A percentile compares a stretch with the other conserved stretches of the same genome.
Evolutionary conservation across 2,797 vertebrate genomes (phyloP).

Genomic region (Gephyroberyx darwinii): DNA sequence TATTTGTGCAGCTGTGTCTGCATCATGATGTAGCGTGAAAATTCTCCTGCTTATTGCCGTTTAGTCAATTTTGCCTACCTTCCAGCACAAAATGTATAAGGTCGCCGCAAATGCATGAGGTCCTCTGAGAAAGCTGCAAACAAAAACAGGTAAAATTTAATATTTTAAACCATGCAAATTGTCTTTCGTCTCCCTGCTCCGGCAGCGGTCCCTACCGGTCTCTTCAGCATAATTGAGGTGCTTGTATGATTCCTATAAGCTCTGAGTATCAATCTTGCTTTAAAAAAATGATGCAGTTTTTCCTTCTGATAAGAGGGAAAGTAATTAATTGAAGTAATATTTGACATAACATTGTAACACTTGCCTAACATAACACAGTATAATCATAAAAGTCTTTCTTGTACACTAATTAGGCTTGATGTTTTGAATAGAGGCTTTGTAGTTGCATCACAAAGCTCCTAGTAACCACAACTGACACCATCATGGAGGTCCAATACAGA

Average conservation of each 20-base stretch:
- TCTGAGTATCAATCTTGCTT: background rate
- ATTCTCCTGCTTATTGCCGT: slow-evolving; percentile 30
- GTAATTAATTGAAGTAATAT: too few species aligned
- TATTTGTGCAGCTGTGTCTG: slow-evolving; percentile 2
- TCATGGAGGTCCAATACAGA: too few species aligned
- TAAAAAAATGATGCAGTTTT: background rate
- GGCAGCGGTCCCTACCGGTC: background rate
- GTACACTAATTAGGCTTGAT: background rate
- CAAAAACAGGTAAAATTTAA: slow-evolving; percentile 44
- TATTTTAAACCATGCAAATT: slow-evolving; percentile 41
- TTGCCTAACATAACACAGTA: background rate
- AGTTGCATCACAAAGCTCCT: too few species aligned
- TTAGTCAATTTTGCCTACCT: slow-evolving; percentile 45
- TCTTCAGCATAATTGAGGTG: background rate
- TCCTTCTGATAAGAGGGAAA: too few species aligned
- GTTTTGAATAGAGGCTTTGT: too few species aligned
- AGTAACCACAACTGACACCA: too few species aligned
- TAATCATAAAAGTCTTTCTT: background rate
- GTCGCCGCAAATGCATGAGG: slow-evolving; percentile 36
- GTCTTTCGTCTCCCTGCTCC: slow-evolving; percentile 2
- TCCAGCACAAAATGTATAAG: slow-evolving; percentile 39
- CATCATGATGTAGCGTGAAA: slow-evolving; percentile 18
- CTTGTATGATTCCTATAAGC: background rate
- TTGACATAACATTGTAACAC: too few species aligned
- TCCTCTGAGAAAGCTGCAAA: slow-evolving; percentile 19